These are phyloP conservation scores for Laticauda colubrina DNA, from an alignment of 2,113 vertebrate genomes.

Conservation along the genomic window DNA sequence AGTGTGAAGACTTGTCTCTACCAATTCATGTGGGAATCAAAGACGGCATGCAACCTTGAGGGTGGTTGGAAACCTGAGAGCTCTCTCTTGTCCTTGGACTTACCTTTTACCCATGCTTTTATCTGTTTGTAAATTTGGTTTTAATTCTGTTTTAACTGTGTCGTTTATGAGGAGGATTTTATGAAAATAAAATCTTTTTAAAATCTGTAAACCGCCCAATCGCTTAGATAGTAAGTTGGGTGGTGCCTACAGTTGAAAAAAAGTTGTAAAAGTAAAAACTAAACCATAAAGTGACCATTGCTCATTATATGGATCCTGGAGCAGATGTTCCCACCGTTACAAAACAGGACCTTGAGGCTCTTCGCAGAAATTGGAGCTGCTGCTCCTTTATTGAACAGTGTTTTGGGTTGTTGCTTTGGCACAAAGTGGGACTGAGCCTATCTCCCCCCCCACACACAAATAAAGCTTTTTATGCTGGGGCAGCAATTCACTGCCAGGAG, in stretches of 20 bases:
- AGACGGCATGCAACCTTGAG: neutral
- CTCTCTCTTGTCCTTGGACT: neutral
- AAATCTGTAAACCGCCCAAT: neutral
- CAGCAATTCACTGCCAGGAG: neutral
- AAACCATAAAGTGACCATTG: neutral
- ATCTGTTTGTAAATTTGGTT: neutral
- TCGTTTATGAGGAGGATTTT: neutral
- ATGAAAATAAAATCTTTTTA: neutral
- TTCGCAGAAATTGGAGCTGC: neutral
- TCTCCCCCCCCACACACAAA: too few species aligned
- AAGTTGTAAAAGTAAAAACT: neutral
- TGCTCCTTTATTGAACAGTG: neutral
- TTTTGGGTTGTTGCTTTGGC: neutral
- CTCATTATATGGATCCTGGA: neutral
- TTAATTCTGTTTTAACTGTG: neutral
- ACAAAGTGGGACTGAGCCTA: neutral
- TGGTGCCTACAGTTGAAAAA: neutral
- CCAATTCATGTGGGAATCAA: neutral
- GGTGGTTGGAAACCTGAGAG: neutral
- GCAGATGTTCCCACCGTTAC: neutral
- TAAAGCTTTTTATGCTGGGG: neutral
- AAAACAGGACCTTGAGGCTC: neutral
- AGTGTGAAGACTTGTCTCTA: neutral
- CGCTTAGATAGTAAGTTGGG: neutral
- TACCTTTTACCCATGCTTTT: neutral